These are phyloP conservation scores for Chromis chromis DNA, from an alignment of 2,797 vertebrate species.

Conservation along the genomic window DNA sequence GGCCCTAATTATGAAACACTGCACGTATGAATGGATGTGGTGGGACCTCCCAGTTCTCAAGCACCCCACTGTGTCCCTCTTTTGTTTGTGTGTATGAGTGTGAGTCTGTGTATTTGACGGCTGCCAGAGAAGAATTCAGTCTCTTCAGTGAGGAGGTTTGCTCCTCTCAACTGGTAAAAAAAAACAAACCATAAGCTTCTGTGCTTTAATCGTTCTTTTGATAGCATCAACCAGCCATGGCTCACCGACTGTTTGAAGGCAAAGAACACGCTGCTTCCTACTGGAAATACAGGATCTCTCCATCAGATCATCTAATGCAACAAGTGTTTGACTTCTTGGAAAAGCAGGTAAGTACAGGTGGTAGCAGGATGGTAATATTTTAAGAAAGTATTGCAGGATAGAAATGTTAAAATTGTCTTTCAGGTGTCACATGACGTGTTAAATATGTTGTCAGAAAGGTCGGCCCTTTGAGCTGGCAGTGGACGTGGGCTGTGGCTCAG, in stretches of 20 bases:
- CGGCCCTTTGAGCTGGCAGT: slow-evolving; percentile 75
- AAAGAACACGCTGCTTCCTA: slow-evolving; percentile 81
- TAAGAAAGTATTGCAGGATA: background rate
- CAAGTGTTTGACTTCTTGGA: slow-evolving; percentile 80
- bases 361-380: background rate
- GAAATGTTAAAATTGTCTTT: background rate
- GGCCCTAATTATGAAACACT: slow-evolving; percentile 32
- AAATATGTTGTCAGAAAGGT: slow-evolving; percentile 54
- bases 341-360: slow-evolving; percentile 63
- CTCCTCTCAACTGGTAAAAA: background rate
- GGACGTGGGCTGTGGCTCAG: slow-evolving; percentile 87
- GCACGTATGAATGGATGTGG: slow-evolving; percentile 11
- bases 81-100: slow-evolving; percentile 9
- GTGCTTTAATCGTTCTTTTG: background rate
- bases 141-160: background rate
- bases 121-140: background rate
- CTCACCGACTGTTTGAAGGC: slow-evolving; percentile 84
- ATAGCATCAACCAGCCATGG: slow-evolving; percentile 66
- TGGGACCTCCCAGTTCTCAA: slow-evolving; percentile 15
- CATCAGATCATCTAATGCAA: slow-evolving; percentile 78
- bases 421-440: background rate
- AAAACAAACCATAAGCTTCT: background rate
- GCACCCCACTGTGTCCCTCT: slow-evolving; percentile 5
- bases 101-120: background rate
- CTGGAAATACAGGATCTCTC: slow-evolving; percentile 84